Evolutionary conservation across 2,888 invertebrate genomes (phyloP).

Genomic region (Rhamnusium bicolor): DNA sequence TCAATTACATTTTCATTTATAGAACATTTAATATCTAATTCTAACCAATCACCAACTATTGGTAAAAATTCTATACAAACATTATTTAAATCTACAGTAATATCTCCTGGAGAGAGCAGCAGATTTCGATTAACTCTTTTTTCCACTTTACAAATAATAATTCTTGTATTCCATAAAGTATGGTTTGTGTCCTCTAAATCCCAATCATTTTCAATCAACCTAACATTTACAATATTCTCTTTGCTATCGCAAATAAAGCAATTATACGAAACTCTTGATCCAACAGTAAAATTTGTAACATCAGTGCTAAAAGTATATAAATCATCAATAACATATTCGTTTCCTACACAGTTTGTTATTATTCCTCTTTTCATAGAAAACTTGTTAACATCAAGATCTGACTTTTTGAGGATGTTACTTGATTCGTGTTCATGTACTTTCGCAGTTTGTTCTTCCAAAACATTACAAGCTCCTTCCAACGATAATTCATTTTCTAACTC

Average conservation of each 20-base stretch:
- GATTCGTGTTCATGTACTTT: background rate
- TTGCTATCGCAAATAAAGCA: slow-evolving; percentile 53
- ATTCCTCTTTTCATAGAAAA: slow-evolving; percentile 70
- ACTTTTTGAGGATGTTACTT: background rate
- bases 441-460: slow-evolving; percentile 49
- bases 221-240: slow-evolving; percentile 71
- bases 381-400: background rate
- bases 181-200: slow-evolving; percentile 70
- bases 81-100: slow-evolving; percentile 77
- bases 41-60: slow-evolving; percentile 80
- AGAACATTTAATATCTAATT: slow-evolving; percentile 77
- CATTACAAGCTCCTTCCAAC: slow-evolving; percentile 56
- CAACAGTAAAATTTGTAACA: slow-evolving; percentile 70
- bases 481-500: slow-evolving; percentile 50
- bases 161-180: slow-evolving; percentile 60
- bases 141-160: slow-evolving; percentile 69
- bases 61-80: slow-evolving; percentile 79
- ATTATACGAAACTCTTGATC: slow-evolving; percentile 73
- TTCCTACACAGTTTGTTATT: slow-evolving; percentile 74
- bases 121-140: slow-evolving; percentile 67
- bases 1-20: slow-evolving; percentile 74
- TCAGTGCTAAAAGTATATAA: slow-evolving; percentile 73
- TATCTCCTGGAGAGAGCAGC: slow-evolving; percentile 73
- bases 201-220: slow-evolving; percentile 61
- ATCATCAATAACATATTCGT: slow-evolving; percentile 77